These are phyloP conservation scores for Sebastiscus albofasciatus DNA, from an alignment of 2,797 vertebrate genomes.

Conservation along the genomic window DNA sequence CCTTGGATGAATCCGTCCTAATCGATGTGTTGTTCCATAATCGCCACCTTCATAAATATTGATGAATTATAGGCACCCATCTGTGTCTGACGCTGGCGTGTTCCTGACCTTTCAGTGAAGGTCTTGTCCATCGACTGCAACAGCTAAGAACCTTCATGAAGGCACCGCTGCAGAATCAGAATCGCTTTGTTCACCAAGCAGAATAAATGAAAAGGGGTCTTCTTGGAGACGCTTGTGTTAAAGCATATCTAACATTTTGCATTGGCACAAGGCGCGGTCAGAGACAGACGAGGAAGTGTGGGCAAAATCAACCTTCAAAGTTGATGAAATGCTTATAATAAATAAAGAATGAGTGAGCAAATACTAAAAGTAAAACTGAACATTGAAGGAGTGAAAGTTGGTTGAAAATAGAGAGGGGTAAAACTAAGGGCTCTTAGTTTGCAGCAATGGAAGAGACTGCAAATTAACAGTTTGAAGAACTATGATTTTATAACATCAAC, in stretches of 20 bases:
- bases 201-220: not conserved
- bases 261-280: not conserved
- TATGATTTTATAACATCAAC: not conserved
- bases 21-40: slow-evolving; percentile 28
- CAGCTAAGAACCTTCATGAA: not conserved
- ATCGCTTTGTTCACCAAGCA: slow-evolving; percentile 4
- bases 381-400: not conserved
- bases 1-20: slow-evolving; percentile 19
- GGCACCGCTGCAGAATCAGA: not conserved
- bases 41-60: slow-evolving; percentile 41
- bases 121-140: slow-evolving; percentile 4
- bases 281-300: not conserved
- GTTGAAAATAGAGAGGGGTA: not conserved
- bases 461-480: not conserved
- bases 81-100: slow-evolving; percentile 10
- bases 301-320: not conserved
- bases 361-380: not conserved
- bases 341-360: not conserved
- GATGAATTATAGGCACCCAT: slow-evolving; percentile 29
- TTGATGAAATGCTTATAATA: not conserved
- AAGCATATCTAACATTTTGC: not conserved
- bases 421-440: not conserved
- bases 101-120: slow-evolving; percentile 41
- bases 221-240: not conserved
- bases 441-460: not conserved